Evolutionary conservation across 1,140 invertebrate species (phyloP).

Genomic region (Bombus picipes): DNA sequence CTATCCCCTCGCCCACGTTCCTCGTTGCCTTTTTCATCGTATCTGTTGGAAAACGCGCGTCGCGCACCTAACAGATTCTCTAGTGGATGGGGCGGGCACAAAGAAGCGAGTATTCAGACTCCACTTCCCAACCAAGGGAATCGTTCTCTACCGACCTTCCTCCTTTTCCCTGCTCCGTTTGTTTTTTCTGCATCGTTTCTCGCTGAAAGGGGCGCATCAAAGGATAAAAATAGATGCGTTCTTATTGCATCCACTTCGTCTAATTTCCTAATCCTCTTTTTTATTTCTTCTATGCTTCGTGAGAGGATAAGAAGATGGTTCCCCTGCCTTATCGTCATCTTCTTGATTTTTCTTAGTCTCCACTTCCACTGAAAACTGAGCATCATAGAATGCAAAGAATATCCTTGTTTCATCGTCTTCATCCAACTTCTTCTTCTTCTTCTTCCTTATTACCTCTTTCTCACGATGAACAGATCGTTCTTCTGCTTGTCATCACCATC

Average conservation of each 20-base stretch:
- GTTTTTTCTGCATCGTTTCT: background rate
- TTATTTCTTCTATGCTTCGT: background rate
- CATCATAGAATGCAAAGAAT: background rate
- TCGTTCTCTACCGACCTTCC: background rate
- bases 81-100: background rate
- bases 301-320: background rate
- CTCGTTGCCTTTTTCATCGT: constrained; percentile 38
- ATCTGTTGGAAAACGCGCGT: constrained; percentile 19
- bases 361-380: background rate
- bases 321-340: background rate
- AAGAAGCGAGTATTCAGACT: constrained; percentile 10
- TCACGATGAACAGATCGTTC: background rate
- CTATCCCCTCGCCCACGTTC: background rate
- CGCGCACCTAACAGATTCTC: no score
- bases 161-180: background rate
- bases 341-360: background rate
- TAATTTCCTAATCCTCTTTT: no score
- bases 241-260: background rate
- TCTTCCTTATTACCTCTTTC: background rate
- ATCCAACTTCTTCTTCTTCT: background rate
- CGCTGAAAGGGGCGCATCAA: background rate
- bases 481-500: background rate
- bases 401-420: background rate
- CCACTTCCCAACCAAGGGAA: constrained; percentile 5
- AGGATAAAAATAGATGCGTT: constrained; percentile 4